Conservation (phyloP, 1,140 invertebrate genomes). For the Orussus abietinus region DNA sequence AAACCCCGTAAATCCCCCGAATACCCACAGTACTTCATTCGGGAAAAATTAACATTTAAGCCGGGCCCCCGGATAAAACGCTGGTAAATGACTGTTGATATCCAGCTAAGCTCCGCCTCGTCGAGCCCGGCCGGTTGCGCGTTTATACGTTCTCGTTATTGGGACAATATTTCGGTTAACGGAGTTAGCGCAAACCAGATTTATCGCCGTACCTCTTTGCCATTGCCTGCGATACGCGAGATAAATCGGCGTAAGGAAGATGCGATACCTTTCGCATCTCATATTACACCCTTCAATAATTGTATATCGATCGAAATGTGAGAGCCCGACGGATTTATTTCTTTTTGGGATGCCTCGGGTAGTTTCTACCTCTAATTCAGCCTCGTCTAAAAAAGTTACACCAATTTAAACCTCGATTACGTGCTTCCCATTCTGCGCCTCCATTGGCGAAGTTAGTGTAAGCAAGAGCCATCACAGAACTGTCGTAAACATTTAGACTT, state of each 20-base stretch:
- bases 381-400: too few species aligned
- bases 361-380: too few species aligned
- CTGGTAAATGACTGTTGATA: conserved; percentile 45
- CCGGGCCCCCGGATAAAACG: conserved; percentile 35
- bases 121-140: not conserved
- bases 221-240: not conserved
- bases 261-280: too few species aligned
- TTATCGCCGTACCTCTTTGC: conserved; percentile 1
- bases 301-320: too few species aligned
- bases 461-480: too few species aligned
- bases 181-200: conserved; percentile 26
- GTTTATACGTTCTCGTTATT: conserved; percentile 40
- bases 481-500: too few species aligned
- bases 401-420: too few species aligned
- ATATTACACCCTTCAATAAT: too few species aligned
- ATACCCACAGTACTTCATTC: conserved; percentile 24
- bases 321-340: too few species aligned
- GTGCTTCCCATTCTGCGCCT: not conserved
- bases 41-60: conserved; percentile 46
- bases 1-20: conserved; percentile 40
- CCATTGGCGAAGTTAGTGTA: too few species aligned
- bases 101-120: conserved; percentile 34
- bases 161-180: conserved; percentile 44
- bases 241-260: too few species aligned
- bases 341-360: too few species aligned